Evolutionary conservation across 2,888 invertebrate genomes (phyloP).

Genomic region (Pristionchus fissidentatus): DNA sequence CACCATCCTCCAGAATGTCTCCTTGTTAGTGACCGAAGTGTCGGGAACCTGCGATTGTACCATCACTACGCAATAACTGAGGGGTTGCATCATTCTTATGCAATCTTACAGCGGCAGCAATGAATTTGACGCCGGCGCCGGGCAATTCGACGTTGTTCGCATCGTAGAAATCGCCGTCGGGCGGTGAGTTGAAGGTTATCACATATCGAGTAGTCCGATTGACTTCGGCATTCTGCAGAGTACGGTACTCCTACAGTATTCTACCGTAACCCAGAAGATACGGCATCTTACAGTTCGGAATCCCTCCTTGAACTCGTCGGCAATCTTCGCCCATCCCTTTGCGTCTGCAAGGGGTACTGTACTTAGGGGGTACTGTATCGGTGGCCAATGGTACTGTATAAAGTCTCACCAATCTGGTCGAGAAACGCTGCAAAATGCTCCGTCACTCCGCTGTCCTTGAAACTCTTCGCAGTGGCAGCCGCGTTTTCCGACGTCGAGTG

Average conservation of each 20-base stretch:
- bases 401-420: slow-evolving; percentile 6
- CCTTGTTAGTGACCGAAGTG: not conserved
- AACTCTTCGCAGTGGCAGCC: slow-evolving; percentile 1
- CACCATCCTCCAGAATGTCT: slow-evolving; percentile 40
- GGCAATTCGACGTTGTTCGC: slow-evolving; percentile 23
- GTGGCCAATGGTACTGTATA: too few species aligned
- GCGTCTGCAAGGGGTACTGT: not conserved
- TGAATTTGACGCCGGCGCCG: not conserved
- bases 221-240: slow-evolving; percentile 17
- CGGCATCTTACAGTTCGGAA: not conserved
- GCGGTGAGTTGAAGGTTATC: slow-evolving; percentile 12
- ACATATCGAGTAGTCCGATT: slow-evolving; percentile 37
- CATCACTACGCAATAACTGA: too few species aligned
- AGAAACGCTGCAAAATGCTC: not conserved
- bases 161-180: slow-evolving; percentile 43
- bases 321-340: slow-evolving; percentile 3
- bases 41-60: slow-evolving; percentile 21
- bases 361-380: not conserved
- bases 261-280: not conserved
- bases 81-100: not conserved
- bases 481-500: slow-evolving; percentile 10
- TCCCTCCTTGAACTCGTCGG: slow-evolving; percentile 20
- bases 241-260: too few species aligned
- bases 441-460: slow-evolving; percentile 6
- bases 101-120: not conserved